A percentile compares a stretch with the other conserved stretches of the same genome.
Evolutionary conservation across 1,140 invertebrate species (phyloP).

Genomic region (Dendrolimus punctatus): DNA sequence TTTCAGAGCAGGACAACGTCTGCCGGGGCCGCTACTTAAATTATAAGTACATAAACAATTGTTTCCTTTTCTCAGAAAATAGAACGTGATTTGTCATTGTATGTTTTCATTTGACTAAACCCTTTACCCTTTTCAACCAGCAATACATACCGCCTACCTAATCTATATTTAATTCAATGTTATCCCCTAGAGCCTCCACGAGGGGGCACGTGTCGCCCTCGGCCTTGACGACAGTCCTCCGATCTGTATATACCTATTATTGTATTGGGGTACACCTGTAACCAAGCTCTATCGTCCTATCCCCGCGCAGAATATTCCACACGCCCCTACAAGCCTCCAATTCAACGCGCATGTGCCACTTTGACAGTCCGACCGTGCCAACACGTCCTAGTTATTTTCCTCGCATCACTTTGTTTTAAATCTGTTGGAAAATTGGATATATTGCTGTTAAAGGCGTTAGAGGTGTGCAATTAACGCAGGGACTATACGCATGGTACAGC

Average conservation of each 20-base stretch:
- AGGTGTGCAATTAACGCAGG: conserved; percentile 3
- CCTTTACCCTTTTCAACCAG: too few species aligned
- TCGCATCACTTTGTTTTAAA: conserved; percentile 21
- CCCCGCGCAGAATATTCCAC: conserved; percentile 38
- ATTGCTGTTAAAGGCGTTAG: conserved; percentile 10
- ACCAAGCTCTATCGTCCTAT: conserved; percentile 48
- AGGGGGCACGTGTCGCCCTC: conserved; percentile 35
- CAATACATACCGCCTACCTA: background rate
- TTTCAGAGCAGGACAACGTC: too few species aligned
- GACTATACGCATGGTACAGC: conserved; percentile 11
- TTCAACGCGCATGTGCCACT: conserved; percentile 43
- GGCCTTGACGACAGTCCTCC: conserved; percentile 44
- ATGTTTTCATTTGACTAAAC: too few species aligned
- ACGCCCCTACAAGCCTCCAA: conserved; percentile 56
- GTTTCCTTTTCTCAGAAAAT: too few species aligned
- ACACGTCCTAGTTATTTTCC: conserved; percentile 45
- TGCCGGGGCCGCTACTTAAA: too few species aligned
- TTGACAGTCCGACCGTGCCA: conserved; percentile 46
- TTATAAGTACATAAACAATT: too few species aligned
- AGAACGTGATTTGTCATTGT: too few species aligned
- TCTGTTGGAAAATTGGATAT: conserved; percentile 5
- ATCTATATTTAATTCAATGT: background rate
- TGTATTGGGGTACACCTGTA: conserved; percentile 24
- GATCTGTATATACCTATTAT: conserved; percentile 16
- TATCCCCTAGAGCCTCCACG: background rate